Base-by-base conservation (phyloP, 2,113 vertebrate species). In the Marmota flaviventris region DNA sequence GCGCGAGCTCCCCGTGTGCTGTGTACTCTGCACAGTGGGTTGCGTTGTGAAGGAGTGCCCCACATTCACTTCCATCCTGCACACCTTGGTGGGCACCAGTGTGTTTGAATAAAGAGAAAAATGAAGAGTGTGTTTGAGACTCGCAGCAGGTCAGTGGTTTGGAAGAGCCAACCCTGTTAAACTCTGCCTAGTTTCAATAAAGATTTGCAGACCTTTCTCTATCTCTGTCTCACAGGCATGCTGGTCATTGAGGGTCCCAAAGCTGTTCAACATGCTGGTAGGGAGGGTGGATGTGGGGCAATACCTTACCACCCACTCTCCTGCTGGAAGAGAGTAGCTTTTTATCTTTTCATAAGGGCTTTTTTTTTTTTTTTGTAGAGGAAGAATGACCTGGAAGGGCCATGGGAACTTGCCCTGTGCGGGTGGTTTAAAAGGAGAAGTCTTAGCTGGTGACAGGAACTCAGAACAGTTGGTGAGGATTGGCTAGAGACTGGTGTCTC, bases 191-290 rank as follows among this genome's bases (percentile, higher is more conserved):
- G 29, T 63, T 85, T 45, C 34, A 27, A 0, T 53, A 48, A 67
- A 72, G 37, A 72, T 29, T 51, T 51, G 48, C 12, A 51, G 48
- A 91, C 94, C 97, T 83, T 58, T 27, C 85, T 91, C 20, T 98
- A 97, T 69, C 92, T 98, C 89, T 97, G 95, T 98, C 89, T 98
- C 32, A 6, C 4, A 96, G 89, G 79, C 2, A 1, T 78, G 11
- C 77, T 78, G 95, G 51, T 45, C 87, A 32, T 2, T 22, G 90
- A 94, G 92, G 58, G 25, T 85, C 92, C 90, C 56, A 77, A 85
- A 70, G 95, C 78, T 29, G 14, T 32, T 88, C 82, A 4, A 0
- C 45, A 14, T 48, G 53, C 73, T 96, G 69, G 53, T 75, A 72
- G 75, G 90, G 81, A 91, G 70, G 11, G 8, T 5, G 90, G 53